phyloP scores from a whole-genome alignment of 2,888 invertebrate genomes.

The Brachyopa scutellaris region DNA sequence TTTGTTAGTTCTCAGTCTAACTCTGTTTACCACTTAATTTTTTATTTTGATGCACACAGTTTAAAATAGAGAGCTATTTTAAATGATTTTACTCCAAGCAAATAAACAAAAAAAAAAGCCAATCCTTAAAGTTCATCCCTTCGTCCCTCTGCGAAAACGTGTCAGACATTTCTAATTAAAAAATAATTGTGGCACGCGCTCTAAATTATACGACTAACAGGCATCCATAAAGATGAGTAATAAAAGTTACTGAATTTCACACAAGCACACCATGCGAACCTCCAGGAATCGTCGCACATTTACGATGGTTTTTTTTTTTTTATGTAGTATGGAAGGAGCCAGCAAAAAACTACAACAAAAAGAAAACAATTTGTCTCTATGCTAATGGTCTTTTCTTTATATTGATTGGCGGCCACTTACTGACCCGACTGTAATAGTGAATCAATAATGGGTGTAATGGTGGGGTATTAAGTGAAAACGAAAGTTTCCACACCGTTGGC shows the following conservation, averaged over 20 bases:
- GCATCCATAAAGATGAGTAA: slow-evolving; percentile 13
- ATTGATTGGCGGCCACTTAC: background rate
- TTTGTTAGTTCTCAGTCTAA: no score
- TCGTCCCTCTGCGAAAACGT: background rate
- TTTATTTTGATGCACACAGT: no score
- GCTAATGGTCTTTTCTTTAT: slow-evolving; percentile 8
- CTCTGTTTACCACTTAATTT: no score
- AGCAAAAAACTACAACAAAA: background rate
- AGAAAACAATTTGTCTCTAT: slow-evolving; percentile 12
- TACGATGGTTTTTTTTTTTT: background rate
- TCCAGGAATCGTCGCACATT: slow-evolving; percentile 13
- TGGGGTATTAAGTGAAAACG: slow-evolving; percentile 21
- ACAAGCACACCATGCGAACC: background rate
- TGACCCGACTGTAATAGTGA: slow-evolving; percentile 10
- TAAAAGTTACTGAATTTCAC: slow-evolving; percentile 19
- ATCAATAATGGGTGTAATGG: slow-evolving; percentile 15
- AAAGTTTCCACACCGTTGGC: slow-evolving; percentile 14
- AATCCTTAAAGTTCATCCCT: background rate
- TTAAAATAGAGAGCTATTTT: no score
- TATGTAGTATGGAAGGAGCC: background rate
- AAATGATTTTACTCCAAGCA: background rate
- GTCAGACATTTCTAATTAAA: slow-evolving; percentile 1
- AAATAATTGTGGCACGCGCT: slow-evolving; percentile 22
- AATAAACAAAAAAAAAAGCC: background rate
- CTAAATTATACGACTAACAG: slow-evolving; percentile 27